Conservation (phyloP, 2,113 vertebrate genomes). For the Machaerirhynchus nigripectus region DNA sequence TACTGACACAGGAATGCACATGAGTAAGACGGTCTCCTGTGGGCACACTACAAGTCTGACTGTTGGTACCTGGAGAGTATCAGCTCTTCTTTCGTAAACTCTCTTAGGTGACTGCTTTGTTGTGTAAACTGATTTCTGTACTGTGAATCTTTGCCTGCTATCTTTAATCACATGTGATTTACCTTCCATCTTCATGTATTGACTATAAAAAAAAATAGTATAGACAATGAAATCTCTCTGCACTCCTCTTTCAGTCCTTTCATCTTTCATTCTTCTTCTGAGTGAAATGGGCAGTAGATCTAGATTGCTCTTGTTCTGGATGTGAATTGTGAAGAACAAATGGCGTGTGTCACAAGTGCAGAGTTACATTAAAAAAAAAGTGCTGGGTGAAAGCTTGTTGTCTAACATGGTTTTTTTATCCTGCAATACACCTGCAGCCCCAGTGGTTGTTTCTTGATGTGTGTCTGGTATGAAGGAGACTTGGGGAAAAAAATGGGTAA, state of each 20-base stretch:
- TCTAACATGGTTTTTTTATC: background rate
- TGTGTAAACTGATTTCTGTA: slow-evolving; percentile 26
- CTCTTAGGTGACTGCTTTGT: slow-evolving; percentile 3
- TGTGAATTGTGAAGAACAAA: slow-evolving; percentile 26
- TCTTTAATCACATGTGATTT: background rate
- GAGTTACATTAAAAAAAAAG: background rate
- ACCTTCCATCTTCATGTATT: background rate
- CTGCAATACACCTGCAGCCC: background rate
- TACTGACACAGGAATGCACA: background rate
- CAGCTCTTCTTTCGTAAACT: background rate
- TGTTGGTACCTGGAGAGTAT: slow-evolving; percentile 5
- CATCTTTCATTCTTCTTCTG: slow-evolving; percentile 8
- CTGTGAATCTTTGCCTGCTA: slow-evolving; percentile 33
- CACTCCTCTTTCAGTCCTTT: background rate
- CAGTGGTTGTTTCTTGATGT: slow-evolving; percentile 21
- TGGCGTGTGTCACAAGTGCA: background rate
- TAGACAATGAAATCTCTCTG: background rate
- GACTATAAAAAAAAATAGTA: background rate
- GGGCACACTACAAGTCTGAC: background rate
- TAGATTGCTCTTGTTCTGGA: background rate
- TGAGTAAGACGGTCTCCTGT: background rate
- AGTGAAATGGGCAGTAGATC: slow-evolving; percentile 2
- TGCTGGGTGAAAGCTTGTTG: slow-evolving; percentile 23
- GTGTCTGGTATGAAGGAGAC: slow-evolving; percentile 10
- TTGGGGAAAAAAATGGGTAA: background rate